Evolutionary conservation across 2,113 vertebrate genomes (phyloP).

Genomic region (Heloderma charlesbogerti): DNA sequence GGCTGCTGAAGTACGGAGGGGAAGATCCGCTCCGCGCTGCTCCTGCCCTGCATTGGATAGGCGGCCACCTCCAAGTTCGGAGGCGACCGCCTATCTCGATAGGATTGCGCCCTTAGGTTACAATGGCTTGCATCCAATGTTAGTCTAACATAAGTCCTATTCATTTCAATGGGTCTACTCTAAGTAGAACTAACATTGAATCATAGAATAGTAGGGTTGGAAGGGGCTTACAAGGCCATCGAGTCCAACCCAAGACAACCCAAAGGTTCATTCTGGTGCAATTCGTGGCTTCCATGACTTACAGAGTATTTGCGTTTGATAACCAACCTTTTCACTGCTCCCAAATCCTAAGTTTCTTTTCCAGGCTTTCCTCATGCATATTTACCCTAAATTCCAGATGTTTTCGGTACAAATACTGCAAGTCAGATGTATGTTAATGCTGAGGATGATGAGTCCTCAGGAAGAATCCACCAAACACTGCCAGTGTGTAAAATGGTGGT

Average conservation of each 20-base stretch:
- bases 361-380: neutral
- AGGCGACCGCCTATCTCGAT: too few species aligned
- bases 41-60: too few species aligned
- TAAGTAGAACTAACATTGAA: too few species aligned
- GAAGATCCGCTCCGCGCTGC: too few species aligned
- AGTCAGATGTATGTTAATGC: neutral
- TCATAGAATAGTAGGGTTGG: too few species aligned
- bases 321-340: neutral
- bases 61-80: too few species aligned
- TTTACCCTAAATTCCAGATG: conserved; percentile 1
- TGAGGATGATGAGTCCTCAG: neutral
- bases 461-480: neutral
- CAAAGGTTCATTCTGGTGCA: neutral
- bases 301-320: neutral
- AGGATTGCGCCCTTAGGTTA: too few species aligned
- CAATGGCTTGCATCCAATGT: neutral
- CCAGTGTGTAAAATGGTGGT: neutral
- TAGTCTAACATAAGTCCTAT: too few species aligned
- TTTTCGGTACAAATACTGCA: conserved; percentile 5
- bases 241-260: too few species aligned
- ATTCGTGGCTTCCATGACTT: neutral
- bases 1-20: too few species aligned
- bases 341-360: neutral
- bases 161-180: too few species aligned
- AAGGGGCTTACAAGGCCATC: too few species aligned